Conservation (phyloP, 2,888 invertebrate species). For the Ennomos erosarius region DNA sequence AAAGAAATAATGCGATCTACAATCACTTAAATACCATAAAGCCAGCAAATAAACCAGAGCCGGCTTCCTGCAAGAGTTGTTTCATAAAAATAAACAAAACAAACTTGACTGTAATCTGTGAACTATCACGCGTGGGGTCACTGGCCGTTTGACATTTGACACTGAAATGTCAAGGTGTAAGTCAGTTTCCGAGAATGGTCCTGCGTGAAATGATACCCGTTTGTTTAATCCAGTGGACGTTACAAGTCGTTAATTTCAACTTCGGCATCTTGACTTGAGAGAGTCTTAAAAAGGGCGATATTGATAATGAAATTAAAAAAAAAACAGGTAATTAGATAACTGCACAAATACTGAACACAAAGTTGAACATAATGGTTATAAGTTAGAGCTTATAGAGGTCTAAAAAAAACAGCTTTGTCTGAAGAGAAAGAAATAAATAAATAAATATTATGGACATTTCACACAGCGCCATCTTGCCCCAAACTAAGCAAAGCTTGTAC, state of each 20-base stretch:
- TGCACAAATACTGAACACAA: too few species aligned
- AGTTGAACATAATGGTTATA: too few species aligned
- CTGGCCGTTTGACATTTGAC: constrained; percentile 81
- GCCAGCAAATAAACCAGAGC: constrained; percentile 15
- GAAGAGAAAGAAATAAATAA: constrained; percentile 23
- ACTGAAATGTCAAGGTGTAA: constrained; percentile 80
- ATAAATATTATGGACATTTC: too few species aligned
- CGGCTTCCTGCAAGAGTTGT: constrained; percentile 25
- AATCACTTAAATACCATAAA: constrained; percentile 19
- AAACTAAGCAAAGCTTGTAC: too few species aligned
- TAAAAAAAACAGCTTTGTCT: too few species aligned
- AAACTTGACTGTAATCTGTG: constrained; percentile 49
- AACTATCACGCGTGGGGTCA: constrained; percentile 72
- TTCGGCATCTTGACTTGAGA: too few species aligned
- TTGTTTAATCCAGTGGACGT: constrained; percentile 42
- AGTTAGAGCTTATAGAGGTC: too few species aligned
- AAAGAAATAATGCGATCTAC: neutral
- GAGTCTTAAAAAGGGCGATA: too few species aligned
- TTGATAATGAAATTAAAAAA: too few species aligned
- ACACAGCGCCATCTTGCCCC: too few species aligned
- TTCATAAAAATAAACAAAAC: constrained; percentile 46
- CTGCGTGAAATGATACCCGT: constrained; percentile 43
- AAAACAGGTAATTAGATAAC: too few species aligned
- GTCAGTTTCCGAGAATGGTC: constrained; percentile 54
- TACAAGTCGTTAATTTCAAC: neutral